Evolutionary conservation across 2,888 invertebrate genomes (phyloP).

Genomic region (Poecilobothrus nobilitatus): DNA sequence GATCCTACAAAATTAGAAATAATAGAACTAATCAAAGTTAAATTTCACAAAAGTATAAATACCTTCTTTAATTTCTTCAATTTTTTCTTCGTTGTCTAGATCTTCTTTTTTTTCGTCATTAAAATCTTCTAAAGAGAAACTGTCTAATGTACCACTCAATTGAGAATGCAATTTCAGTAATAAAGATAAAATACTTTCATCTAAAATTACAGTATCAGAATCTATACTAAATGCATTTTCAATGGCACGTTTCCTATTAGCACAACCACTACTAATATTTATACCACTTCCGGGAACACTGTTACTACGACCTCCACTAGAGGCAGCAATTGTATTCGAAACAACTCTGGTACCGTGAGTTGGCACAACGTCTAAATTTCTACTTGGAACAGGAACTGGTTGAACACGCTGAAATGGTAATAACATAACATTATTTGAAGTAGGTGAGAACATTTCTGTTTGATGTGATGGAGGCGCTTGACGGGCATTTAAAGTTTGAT

Average conservation of each 20-base stretch:
- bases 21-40: not conserved
- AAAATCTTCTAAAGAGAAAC: constrained; percentile 57
- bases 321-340: constrained; percentile 34
- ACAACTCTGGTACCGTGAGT: not conserved
- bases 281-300: constrained; percentile 27
- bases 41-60: not conserved
- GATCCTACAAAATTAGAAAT: constrained; percentile 11
- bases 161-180: constrained; percentile 85
- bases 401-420: constrained; percentile 44
- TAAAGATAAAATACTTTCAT: constrained; percentile 84
- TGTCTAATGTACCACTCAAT: constrained; percentile 72
- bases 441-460: constrained; percentile 42
- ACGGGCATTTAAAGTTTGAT: constrained; percentile 16
- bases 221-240: constrained; percentile 42
- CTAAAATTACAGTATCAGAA: constrained; percentile 54
- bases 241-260: constrained; percentile 29
- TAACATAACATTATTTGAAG: constrained; percentile 34
- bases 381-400: constrained; percentile 41
- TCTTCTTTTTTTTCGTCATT: not conserved
- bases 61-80: not conserved
- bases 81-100: not conserved
- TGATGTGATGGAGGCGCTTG: constrained; percentile 18
- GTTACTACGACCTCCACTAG: constrained; percentile 20
- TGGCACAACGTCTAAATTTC: constrained; percentile 45
- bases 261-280: constrained; percentile 19